These are phyloP conservation scores for Esox niger DNA, from an alignment of 2,113 vertebrate genomes.

Conservation along the genomic window DNA sequence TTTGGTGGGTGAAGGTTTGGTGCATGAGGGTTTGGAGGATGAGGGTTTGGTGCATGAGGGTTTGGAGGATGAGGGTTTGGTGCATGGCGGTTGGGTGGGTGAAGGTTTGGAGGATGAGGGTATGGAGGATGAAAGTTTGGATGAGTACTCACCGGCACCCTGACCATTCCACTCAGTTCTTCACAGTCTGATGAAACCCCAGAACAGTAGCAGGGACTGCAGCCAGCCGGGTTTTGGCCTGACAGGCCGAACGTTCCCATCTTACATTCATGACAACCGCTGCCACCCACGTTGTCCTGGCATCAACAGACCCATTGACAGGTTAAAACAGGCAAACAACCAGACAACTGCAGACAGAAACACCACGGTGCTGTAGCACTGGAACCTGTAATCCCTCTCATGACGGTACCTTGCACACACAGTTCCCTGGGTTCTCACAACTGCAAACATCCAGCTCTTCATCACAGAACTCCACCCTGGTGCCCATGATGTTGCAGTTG, in stretches of 20 bases:
- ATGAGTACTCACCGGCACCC: slow-evolving; percentile 75
- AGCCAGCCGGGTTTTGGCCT: slow-evolving; percentile 70
- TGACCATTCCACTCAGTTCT: slow-evolving; percentile 76
- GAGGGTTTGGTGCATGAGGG: too few species aligned
- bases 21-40: too few species aligned
- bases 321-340: neutral
- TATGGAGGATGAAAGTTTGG: too few species aligned
- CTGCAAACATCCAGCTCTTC: slow-evolving; percentile 70
- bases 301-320: neutral
- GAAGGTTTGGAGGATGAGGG: too few species aligned
- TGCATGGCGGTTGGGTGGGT: too few species aligned
- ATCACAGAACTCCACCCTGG: slow-evolving; percentile 72
- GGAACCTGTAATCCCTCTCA: too few species aligned
- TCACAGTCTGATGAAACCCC: slow-evolving; percentile 79
- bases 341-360: neutral
- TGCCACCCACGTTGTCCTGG: slow-evolving; percentile 84
- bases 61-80: too few species aligned
- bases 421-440: slow-evolving; percentile 76
- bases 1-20: too few species aligned
- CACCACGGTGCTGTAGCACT: too few species aligned
- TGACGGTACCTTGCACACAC: slow-evolving; percentile 88
- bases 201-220: slow-evolving; percentile 87
- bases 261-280: slow-evolving; percentile 81
- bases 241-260: slow-evolving; percentile 79
- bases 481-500: slow-evolving; percentile 82